Evolutionary conservation across 92 coral and sea anemone species (phyloP).

Genomic region (Porites rus): DNA sequence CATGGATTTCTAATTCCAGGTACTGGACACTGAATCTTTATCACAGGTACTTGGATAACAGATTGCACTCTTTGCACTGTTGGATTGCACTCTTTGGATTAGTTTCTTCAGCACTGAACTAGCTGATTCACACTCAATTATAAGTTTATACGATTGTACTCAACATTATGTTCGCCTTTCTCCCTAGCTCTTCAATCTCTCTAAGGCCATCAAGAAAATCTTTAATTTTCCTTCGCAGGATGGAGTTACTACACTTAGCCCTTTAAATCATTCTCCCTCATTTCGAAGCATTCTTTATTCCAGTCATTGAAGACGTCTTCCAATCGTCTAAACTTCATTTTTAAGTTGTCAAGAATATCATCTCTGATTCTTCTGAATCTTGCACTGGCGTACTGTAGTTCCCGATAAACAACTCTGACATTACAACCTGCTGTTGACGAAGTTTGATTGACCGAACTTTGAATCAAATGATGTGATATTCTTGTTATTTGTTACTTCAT

Average conservation of each 20-base stretch:
- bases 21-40: too few relatives aligned
- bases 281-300: conserved; percentile 21
- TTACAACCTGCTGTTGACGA: not conserved
- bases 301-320: conserved; percentile 22
- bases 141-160: not conserved
- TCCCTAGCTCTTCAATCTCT: conserved; percentile 23
- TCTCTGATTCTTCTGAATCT: conserved; percentile 18
- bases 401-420: not conserved
- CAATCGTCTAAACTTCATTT: conserved; percentile 13
- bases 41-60: too few relatives aligned
- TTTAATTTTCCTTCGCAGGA: conserved; percentile 11
- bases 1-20: too few relatives aligned
- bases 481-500: not conserved
- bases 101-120: not conserved
- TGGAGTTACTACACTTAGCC: not conserved
- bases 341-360: conserved; percentile 11
- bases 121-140: not conserved
- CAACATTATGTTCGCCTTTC: not conserved
- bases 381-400: conserved; percentile 13
- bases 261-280: not conserved
- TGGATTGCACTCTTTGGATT: too few relatives aligned
- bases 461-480: not conserved
- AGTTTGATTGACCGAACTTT: not conserved
- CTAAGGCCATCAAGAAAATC: not conserved
- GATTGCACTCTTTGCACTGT: too few relatives aligned